Conservation (phyloP, 2,888 invertebrate species). For the Archaeoteleia sp. region DNA sequence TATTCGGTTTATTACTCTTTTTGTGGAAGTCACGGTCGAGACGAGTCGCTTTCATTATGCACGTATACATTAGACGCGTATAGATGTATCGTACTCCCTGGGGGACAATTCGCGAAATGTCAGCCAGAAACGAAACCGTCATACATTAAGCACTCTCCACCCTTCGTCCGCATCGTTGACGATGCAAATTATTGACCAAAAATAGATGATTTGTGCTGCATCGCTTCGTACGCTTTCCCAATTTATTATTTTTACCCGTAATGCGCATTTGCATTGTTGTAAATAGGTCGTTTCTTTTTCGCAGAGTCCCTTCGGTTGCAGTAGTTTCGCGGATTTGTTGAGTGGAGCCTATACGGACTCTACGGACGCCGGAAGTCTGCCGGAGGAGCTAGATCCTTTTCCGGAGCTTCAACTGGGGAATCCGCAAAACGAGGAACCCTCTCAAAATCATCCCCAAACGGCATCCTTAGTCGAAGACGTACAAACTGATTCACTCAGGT, state of each 20-base stretch:
- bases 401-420: constrained; percentile 79
- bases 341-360: constrained; percentile 85
- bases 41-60: not conserved
- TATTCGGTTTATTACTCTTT: too few species aligned
- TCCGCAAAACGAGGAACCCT: constrained; percentile 67
- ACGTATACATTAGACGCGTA: constrained; percentile 4
- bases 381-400: constrained; percentile 85
- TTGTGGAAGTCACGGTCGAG: constrained; percentile 34
- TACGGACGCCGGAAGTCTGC: constrained; percentile 78
- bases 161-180: not conserved
- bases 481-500: constrained; percentile 71
- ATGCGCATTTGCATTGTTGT: constrained; percentile 1
- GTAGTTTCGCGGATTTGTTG: constrained; percentile 86
- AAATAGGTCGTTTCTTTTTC: constrained; percentile 18
- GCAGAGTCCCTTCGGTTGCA: constrained; percentile 86
- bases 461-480: constrained; percentile 67
- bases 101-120: constrained; percentile 70
- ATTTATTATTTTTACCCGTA: too few species aligned
- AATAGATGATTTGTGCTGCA: not conserved
- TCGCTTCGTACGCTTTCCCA: not conserved
- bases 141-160: constrained; percentile 64
- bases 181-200: constrained; percentile 9
- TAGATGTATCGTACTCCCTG: constrained; percentile 44
- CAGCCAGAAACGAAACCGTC: constrained; percentile 66
- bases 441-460: constrained; percentile 69